Evolutionary conservation across 2,888 invertebrate genomes (phyloP), one percentile per base, ranked within the genome.

Genomic region (Eutolmus rufibarbis): DNA sequence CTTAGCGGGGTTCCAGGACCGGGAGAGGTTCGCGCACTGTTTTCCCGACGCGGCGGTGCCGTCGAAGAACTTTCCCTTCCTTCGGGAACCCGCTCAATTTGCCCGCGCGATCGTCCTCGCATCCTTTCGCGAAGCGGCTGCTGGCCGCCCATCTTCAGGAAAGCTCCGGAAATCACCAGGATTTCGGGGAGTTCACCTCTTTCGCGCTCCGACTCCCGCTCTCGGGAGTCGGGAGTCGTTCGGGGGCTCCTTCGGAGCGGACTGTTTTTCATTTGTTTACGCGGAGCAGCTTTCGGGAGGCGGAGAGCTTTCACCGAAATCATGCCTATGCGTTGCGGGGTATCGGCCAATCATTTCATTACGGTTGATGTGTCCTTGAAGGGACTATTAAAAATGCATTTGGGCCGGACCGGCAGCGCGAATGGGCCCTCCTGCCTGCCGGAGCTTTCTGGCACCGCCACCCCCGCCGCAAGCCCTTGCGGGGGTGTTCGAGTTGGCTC

Each of bases 341-440:
- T 89, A 88, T 89, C 87, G 89, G 89, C 89, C 89, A 90, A 90
- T 90, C 89, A 89, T 89, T 90, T 89, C 87, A 89, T 89, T 89
- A 90, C 89, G 88, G 86, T 87, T 89, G 79, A 88, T 76, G 87
- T 89, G 89, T 89, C 89, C 89, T 90, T 89, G 89, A 90, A 89
- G 88, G 88, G 87, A 88, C 89, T 88, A 89, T 90, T 89, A 89
- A 89, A 90, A 90, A 89, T 89, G 88, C 89, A 89, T 88, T 89
- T 89, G 89, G 89, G 89, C 89, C 89, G 89, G 89, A 88, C 89
- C 56, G 46, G 28, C 31, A 74, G 85, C 74, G 46, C 85, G 85
- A 84, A 84, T 84, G 37, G 66, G 37, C 31, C 66, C 23, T 37
- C 46, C 57, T 74, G 31, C 19, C 19, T 85, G 23, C n/a, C 74